A percentile compares a stretch with the other conserved stretches of the same genome.
These are phyloP conservation scores for Malacoraja senta DNA, from an alignment of 2,797 vertebrate genomes.

Conservation along the genomic window DNA sequence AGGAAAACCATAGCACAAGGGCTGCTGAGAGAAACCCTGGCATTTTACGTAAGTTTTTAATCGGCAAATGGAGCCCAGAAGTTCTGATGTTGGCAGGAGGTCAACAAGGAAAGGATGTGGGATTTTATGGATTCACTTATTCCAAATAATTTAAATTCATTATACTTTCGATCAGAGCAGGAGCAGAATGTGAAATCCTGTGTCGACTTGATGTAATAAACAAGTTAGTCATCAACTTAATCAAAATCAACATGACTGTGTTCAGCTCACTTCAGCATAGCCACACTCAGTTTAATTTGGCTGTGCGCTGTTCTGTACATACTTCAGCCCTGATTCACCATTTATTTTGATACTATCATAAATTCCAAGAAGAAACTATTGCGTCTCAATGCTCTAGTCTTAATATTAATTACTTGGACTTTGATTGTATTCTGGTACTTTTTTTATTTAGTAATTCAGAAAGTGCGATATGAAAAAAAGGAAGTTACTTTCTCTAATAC, in stretches of 20 bases:
- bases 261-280: not conserved
- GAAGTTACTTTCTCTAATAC: not conserved
- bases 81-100: not conserved
- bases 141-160: conserved; percentile 19
- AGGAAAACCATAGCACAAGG: not conserved
- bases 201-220: not conserved
- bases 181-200: not conserved
- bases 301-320: not conserved
- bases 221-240: not conserved
- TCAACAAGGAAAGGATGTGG: not conserved
- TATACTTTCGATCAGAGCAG: not conserved
- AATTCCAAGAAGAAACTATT: not conserved
- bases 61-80: not conserved
- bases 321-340: conserved; percentile 25
- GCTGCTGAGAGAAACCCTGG: too few species aligned
- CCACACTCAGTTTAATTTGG: conserved; percentile 1
- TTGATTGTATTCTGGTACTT: not conserved
- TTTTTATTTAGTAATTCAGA: not conserved
- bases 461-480: not conserved
- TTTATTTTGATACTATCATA: conserved; percentile 25
- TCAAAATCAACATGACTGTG: not conserved
- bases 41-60: not conserved
- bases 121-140: not conserved
- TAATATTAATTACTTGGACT: not conserved
- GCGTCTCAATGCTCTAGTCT: not conserved